A percentile compares a stretch with the other conserved stretches of the same genome.
Evolutionary conservation across 1,140 invertebrate species (phyloP).

Genomic region (Drosophila burlai): DNA sequence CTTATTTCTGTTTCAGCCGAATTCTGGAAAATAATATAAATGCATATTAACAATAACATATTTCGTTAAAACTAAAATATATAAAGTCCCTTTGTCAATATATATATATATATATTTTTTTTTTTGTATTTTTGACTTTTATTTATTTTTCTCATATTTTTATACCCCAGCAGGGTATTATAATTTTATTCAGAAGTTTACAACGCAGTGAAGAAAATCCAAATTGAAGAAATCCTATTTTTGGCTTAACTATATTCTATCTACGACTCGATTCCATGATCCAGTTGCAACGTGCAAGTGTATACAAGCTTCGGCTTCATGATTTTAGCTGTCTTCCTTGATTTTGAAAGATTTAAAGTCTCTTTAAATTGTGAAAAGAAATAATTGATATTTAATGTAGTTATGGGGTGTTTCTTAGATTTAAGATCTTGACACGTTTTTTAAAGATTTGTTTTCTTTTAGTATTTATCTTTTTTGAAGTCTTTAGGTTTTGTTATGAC

Average conservation of each 20-base stretch:
- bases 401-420: not conserved
- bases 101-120: no score
- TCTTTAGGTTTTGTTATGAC: no score
- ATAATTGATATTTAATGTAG: not conserved
- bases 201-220: no score
- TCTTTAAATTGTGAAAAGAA: not conserved
- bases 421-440: not conserved
- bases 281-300: no score
- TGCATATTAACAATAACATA: not conserved
- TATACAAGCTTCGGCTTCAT: no score
- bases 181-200: not conserved
- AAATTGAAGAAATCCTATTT: no score
- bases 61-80: not conserved
- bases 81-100: not conserved
- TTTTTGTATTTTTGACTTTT: not conserved
- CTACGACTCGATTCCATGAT: no score
- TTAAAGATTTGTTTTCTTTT: not conserved
- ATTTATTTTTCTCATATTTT: no score
- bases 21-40: not conserved
- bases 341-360: slow-evolving; percentile 1
- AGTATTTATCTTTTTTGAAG: no score
- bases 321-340: not conserved
- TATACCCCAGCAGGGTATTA: no score
- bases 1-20: not conserved
- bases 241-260: no score